These are phyloP conservation scores for Samia ricini DNA, from an alignment of 1,140 invertebrate species.

Conservation along the genomic window DNA sequence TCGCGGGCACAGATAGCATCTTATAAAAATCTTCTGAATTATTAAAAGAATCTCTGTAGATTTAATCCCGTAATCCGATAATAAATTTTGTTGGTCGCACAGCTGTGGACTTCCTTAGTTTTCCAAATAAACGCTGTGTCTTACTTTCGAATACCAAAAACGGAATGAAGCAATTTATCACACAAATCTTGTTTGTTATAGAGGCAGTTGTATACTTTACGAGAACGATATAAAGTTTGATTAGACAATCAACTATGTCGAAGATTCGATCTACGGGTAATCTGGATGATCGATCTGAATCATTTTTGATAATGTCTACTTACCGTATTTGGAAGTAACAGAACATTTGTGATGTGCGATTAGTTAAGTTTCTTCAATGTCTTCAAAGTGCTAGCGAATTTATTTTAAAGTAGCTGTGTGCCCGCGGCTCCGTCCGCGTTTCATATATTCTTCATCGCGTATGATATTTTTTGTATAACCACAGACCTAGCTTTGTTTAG, in stretches of 20 bases:
- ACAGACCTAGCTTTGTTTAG: no score
- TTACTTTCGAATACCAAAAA: slow-evolving; percentile 1
- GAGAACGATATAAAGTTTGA: neutral
- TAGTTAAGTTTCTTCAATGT: no score
- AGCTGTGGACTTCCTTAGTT: slow-evolving; percentile 1
- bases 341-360: neutral
- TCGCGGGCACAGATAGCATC: no score
- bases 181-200: neutral
- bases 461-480: no score
- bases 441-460: no score
- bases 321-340: neutral
- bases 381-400: no score
- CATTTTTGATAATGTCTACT: neutral
- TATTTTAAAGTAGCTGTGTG: no score
- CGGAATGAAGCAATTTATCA: neutral
- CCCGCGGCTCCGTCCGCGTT: no score
- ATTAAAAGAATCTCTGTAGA: neutral
- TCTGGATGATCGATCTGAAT: neutral
- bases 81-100: neutral
- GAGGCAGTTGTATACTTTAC: neutral
- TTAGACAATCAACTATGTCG: neutral
- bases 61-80: neutral
- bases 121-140: neutral
- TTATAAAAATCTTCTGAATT: neutral
- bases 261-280: neutral